Evolutionary conservation across 2,888 invertebrate genomes (phyloP), one percentile per base, ranked within the genome.

Genomic region (Thumatha senex): DNA sequence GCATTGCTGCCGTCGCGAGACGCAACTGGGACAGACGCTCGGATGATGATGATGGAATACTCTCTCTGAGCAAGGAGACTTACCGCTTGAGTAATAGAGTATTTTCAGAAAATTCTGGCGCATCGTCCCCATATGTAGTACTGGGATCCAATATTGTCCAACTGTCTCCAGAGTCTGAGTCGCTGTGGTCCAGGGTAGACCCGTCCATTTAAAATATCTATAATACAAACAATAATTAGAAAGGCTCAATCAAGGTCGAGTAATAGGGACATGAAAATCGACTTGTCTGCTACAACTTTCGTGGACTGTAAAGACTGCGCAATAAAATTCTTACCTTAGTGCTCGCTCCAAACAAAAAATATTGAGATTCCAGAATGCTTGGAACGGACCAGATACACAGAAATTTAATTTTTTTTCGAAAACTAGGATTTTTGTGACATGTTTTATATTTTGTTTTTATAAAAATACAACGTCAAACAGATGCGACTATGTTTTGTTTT

Each of bases 121-220:
- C 74, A 51, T 83, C 83, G 46, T 84, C 81, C 2, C 67, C 77
- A 46, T 74, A 74, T 1, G 71, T 51, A 33, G 84, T 73, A 42
- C 70, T 70, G 50, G 76, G 74, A 46, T 92, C 90, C 44, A 92
- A 70, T 56, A 92, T 66, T 40, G 88, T 92, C 92, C 92, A 92
- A 74, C 91, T 92, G 53, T 92, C 92, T 39, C 90, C 89, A 29
- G 92, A 92, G 72, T 92, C 92, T n/a, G 92, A 92, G 72, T 92
- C 92, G 63, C 90, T 92, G 61, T 86, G 86, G 44, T 89, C 90
- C 40, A 78, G 52, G 53, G 63, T 66, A 51, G 78, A 71, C 56
- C 78, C 82, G 73, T 91, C 91, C 90, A 92, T 91, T 78, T 74
- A 62, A 65, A 31, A 58, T 56, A 58, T 56, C 70, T 60, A 49